Percentiles rank a stretch among this genome's conserved stretches.
phyloP scores from a whole-genome alignment of 1,140 invertebrate species.

The Papilio helenus region DNA sequence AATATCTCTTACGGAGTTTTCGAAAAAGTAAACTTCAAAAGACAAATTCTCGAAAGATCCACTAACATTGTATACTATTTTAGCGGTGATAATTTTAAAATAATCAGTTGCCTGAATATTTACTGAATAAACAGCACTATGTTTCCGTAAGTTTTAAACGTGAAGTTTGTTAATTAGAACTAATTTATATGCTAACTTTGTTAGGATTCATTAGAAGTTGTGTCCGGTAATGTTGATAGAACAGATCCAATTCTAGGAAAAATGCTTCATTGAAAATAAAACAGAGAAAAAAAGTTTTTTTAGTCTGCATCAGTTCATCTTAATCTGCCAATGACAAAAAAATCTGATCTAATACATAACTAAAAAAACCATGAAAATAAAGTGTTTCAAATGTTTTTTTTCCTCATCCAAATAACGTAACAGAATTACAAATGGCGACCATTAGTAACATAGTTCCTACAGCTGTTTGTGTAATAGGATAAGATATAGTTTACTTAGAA shows the following conservation, averaged over 20 bases:
- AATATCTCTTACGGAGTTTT: background rate
- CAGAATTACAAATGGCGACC: background rate
- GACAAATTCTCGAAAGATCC: background rate
- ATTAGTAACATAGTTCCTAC: background rate
- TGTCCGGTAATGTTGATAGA: background rate
- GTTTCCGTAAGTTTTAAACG: background rate
- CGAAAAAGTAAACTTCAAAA: background rate
- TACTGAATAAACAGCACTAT: background rate
- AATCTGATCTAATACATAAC: background rate
- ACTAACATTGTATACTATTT: background rate
- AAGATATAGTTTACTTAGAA: background rate
- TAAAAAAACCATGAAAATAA: background rate
- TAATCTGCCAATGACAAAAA: no score
- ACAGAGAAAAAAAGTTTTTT: no score
- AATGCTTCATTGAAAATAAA: no score
- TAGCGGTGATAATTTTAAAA: background rate
- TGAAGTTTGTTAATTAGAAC: background rate
- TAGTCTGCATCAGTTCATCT: no score
- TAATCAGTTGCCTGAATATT: background rate
- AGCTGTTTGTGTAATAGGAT: background rate
- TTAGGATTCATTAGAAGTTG: background rate
- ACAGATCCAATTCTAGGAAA: background rate
- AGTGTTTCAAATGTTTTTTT: background rate
- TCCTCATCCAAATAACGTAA: slow-evolving; percentile 1
- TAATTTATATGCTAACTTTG: background rate